Evolutionary conservation across 30 jellyfish, hydroid and myxozoan genomes (phyloP).

Genomic region (Cassiopea xamachana): DNA sequence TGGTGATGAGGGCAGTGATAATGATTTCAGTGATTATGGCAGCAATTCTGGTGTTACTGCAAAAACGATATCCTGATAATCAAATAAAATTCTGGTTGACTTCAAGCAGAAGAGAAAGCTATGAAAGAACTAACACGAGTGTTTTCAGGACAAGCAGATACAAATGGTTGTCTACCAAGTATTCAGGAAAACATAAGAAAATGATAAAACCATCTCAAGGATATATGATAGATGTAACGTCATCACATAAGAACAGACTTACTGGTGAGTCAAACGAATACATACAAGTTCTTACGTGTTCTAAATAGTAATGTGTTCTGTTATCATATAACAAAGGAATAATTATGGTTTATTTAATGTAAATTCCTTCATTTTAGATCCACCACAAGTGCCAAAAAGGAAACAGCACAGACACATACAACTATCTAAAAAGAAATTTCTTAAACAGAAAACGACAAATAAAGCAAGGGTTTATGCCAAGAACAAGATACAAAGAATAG

Average conservation of each 20-base stretch:
- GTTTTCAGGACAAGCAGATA: background rate
- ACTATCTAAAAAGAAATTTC: too few species aligned
- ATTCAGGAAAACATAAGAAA: too few species aligned
- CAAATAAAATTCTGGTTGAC: background rate
- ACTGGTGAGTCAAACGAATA: background rate
- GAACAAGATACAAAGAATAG: too few species aligned
- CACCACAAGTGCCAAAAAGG: too few species aligned
- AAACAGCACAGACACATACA: too few species aligned
- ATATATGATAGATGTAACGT: background rate
- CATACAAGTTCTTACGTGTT: background rate
- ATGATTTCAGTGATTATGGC: background rate
- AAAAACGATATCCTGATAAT: background rate
- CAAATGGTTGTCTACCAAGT: background rate
- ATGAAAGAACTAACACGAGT: background rate
- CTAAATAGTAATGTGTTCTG: too few species aligned
- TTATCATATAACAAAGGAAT: too few species aligned
- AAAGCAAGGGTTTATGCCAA: too few species aligned
- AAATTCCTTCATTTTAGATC: too few species aligned
- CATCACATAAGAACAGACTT: background rate
- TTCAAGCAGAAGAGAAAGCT: background rate
- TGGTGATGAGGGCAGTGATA: background rate
- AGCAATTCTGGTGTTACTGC: background rate
- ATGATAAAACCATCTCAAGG: background rate
- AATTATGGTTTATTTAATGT: too few species aligned
- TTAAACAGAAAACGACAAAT: too few species aligned